A percentile compares a stretch with the other conserved stretches of the same genome.
These are phyloP conservation scores for Drosophila nr. perissopoda DNA, from an alignment of 2,888 invertebrate species.

Conservation along the genomic window DNA sequence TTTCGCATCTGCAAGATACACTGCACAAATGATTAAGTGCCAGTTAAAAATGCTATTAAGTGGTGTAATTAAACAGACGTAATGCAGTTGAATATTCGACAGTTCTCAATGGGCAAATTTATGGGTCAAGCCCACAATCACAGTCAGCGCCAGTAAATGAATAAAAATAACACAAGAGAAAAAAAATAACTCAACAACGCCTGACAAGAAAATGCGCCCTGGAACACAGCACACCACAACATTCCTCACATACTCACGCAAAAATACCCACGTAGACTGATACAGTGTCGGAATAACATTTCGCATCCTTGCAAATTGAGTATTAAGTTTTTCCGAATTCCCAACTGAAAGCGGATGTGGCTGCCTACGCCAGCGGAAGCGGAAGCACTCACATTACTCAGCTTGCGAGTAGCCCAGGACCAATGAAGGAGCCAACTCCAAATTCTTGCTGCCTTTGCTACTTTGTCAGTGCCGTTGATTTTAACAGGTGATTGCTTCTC, in stretches of 20 bases:
- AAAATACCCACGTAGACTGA: constrained; percentile 2
- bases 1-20: constrained; percentile 17
- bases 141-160: constrained; percentile 1
- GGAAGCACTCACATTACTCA: constrained; percentile 76
- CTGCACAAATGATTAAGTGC: constrained; percentile 56
- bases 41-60: constrained; percentile 54
- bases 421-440: background rate
- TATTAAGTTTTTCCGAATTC: constrained; percentile 74
- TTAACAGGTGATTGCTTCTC: constrained; percentile 45
- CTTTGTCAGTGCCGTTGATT: constrained; percentile 36
- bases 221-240: background rate
- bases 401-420: constrained; percentile 44
- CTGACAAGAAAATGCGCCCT: constrained; percentile 46
- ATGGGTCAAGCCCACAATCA: constrained; percentile 24
- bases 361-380: constrained; percentile 63
- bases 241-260: constrained; percentile 11
- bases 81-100: constrained; percentile 41
- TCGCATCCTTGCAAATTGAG: constrained; percentile 63
- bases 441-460: background rate
- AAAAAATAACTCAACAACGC: constrained; percentile 17
- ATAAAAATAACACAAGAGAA: background rate
- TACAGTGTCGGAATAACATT: constrained; percentile 53
- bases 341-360: constrained; percentile 63
- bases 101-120: constrained; percentile 33
- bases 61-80: constrained; percentile 63